phyloP scores from a whole-genome alignment of 1,140 invertebrate genomes.

The Psilanteris sp. region DNA sequence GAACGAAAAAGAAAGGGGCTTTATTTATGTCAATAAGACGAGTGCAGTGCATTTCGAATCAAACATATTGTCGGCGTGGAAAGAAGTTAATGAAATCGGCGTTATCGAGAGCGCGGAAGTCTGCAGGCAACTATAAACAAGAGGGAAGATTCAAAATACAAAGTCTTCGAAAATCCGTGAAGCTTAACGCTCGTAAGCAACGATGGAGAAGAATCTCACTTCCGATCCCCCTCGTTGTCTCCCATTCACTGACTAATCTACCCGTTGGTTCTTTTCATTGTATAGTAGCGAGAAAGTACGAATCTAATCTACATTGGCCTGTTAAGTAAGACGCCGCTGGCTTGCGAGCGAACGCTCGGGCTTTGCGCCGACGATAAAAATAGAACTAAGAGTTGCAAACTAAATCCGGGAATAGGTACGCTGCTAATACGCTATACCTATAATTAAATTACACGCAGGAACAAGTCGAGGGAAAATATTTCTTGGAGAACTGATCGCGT shows the following conservation, averaged over 20 bases:
- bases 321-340: slow-evolving; percentile 8
- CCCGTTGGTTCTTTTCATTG: slow-evolving; percentile 40
- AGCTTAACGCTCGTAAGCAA: slow-evolving; percentile 49
- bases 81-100: slow-evolving; percentile 52
- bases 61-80: slow-evolving; percentile 19
- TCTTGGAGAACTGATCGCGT: too few relatives aligned
- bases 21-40: too few relatives aligned
- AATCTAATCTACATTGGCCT: slow-evolving; percentile 40
- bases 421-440: too few relatives aligned
- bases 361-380: slow-evolving; percentile 4
- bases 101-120: slow-evolving; percentile 47
- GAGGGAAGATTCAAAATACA: slow-evolving; percentile 58
- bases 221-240: slow-evolving; percentile 42
- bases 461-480: too few relatives aligned
- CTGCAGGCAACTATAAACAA: slow-evolving; percentile 55
- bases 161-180: slow-evolving; percentile 54
- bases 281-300: slow-evolving; percentile 24
- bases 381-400: neutral
- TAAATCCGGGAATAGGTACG: neutral
- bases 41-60: slow-evolving; percentile 17
- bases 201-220: slow-evolving; percentile 42
- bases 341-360: neutral
- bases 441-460: too few relatives aligned
- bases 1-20: too few relatives aligned
- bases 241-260: slow-evolving; percentile 39